Evolutionary conservation across 2,797 vertebrate genomes (phyloP), one percentile per base, ranked within the genome.

Genomic region (Aeoliscus strigatus): DNA sequence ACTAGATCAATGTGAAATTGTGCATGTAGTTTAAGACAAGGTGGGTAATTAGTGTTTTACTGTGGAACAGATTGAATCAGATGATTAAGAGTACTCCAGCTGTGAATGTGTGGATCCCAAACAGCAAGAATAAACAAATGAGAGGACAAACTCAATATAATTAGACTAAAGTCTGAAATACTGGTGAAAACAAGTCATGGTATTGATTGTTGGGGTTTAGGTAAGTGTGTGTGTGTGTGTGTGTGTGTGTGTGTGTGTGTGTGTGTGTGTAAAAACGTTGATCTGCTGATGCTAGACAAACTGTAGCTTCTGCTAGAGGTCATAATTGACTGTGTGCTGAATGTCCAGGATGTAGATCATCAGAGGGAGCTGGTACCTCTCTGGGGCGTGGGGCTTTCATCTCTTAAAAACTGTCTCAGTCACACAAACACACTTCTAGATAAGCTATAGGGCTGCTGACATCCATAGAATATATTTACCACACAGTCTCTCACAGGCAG

Each of bases 371-470:
- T 5, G 7, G 30, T 42, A 41, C 23, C 56, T 64, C 45, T 62
- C 12, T n/a, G 48, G 46, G 62, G 38, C 41, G 52, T 32, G 30
- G n/a, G 31, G 41, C 40, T 57, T 58, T 60, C 41, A 39, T 50
- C 68, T 51, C 51, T 52, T 64, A 44, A 70, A 72, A 51, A 47
- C 54, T 18, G 55, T 33, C 33, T 58, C 56, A 4, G 24, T 37
- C 52, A 33, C 41, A 50, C 39, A 69, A 68, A 72, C 35, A 30
- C 56, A 67, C 67, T 64, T 75, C 18, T 17, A 46, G 43, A 71
- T 65, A 64, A 68, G 31, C 41, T 45, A 21, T 1, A 29, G 52
- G 30, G 31, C 23, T 12, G 39, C 32, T 50, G 29, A 61, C 45
- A 73, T 36, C 50, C 41, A 69, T 31, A 14, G 30, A 43, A 14